phyloP scores from a whole-genome alignment of 2,888 invertebrate genomes.

The Drosophila vallismaia region DNA sequence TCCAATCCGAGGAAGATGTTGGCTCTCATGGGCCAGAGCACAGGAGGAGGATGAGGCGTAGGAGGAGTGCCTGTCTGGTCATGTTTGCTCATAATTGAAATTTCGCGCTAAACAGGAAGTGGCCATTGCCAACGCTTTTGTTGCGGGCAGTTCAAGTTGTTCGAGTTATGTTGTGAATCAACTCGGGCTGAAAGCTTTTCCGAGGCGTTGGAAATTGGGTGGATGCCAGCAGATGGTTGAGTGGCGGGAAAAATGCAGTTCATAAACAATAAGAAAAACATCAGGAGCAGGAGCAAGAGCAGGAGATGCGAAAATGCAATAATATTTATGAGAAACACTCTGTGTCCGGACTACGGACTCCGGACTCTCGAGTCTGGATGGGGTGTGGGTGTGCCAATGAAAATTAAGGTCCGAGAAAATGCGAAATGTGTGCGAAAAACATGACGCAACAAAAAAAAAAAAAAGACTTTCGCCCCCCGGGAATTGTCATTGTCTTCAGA shows the following conservation, averaged over 20 bases:
- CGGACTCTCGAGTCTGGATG: neutral
- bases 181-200: constrained; percentile 46
- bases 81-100: constrained; percentile 75
- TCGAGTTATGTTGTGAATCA: constrained; percentile 30
- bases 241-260: constrained; percentile 43
- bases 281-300: constrained; percentile 1
- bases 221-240: constrained; percentile 41
- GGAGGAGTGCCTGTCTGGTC: constrained; percentile 32
- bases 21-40: neutral
- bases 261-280: constrained; percentile 66
- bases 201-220: constrained; percentile 10
- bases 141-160: constrained; percentile 66
- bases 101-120: constrained; percentile 77
- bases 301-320: constrained; percentile 43
- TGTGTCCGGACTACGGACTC: constrained; percentile 4
- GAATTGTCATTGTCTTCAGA: constrained; percentile 48
- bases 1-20: neutral
- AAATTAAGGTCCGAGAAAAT: constrained; percentile 46
- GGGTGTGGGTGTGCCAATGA: constrained; percentile 7
- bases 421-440: constrained; percentile 38
- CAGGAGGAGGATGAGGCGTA: neutral
- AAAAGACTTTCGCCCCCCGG: constrained; percentile 13
- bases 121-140: constrained; percentile 47
- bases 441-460: neutral
- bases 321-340: constrained; percentile 59